phyloP scores from a whole-genome alignment of 2,797 vertebrate genomes.

The Mus minutoides region DNA sequence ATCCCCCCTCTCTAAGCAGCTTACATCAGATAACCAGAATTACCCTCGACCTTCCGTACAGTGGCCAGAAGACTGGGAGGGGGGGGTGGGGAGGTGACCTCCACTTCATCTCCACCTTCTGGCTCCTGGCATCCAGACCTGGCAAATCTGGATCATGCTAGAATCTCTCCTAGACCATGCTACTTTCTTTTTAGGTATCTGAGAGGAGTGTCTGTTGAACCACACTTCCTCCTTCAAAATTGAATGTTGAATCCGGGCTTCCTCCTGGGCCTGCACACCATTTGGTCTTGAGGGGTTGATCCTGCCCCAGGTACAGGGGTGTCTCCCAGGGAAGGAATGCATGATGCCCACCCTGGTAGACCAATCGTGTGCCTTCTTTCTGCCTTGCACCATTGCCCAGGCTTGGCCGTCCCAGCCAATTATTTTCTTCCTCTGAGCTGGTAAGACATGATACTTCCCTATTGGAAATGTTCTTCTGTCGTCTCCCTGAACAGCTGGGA shows the following conservation, averaged over 20 bases:
- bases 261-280: not conserved
- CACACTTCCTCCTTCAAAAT: not conserved
- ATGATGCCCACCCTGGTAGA: not conserved
- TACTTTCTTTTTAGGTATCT: not conserved
- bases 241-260: not conserved
- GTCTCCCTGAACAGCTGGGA: conserved; percentile 63
- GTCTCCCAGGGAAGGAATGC: not conserved
- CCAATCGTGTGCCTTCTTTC: not conserved
- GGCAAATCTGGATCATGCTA: not conserved
- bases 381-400: too few relatives aligned
- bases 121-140: not conserved
- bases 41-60: not conserved
- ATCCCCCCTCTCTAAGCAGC: not conserved
- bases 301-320: not conserved
- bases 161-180: not conserved
- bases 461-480: conserved; percentile 73
- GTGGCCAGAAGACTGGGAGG: not conserved
- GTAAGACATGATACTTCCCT: conserved; percentile 63
- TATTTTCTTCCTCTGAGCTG: not conserved
- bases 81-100: not conserved
- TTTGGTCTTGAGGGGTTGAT: not conserved
- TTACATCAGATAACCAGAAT: not conserved
- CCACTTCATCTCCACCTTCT: not conserved
- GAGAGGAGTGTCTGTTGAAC: not conserved
- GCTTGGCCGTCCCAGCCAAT: conserved; percentile 10